Percentiles rank a stretch among this genome's conserved stretches.
Evolutionary conservation across 2,797 vertebrate species (phyloP).

Genomic region (Danio albolineatus): DNA sequence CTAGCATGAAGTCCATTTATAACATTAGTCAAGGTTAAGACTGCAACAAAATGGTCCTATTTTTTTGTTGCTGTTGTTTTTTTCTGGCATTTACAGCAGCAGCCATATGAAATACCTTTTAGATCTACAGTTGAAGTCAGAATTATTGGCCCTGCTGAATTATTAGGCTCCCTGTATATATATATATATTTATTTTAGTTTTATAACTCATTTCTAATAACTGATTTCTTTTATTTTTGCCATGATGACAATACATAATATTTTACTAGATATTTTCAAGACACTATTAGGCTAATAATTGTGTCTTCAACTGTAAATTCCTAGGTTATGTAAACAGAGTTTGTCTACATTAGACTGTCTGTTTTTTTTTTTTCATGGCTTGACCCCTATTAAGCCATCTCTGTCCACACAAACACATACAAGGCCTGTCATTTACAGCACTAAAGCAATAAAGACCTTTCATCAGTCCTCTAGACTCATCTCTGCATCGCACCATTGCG

Average conservation of each 20-base stretch:
- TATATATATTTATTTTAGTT: too few species aligned
- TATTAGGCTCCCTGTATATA: too few species aligned
- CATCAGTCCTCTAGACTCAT: constrained; percentile 24
- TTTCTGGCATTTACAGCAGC: background rate
- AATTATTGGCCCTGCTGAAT: too few species aligned
- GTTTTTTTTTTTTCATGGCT: background rate
- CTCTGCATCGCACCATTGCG: constrained; percentile 10
- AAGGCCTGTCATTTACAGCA: constrained; percentile 5
- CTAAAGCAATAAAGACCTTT: constrained; percentile 34
- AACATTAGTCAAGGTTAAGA: background rate
- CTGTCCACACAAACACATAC: constrained; percentile 16
- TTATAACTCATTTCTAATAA: too few species aligned
- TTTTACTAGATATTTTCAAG: too few species aligned
- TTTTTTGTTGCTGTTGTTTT: constrained; percentile 1
- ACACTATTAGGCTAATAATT: too few species aligned
- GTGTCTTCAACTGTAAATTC: background rate
- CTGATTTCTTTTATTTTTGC: too few species aligned
- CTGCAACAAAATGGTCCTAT: background rate
- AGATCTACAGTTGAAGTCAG: too few species aligned
- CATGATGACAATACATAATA: too few species aligned
- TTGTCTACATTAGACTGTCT: background rate
- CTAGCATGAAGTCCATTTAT: background rate
- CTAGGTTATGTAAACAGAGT: background rate
- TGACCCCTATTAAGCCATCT: background rate
- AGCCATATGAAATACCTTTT: too few species aligned